Evolutionary conservation across 2,888 invertebrate genomes (phyloP), one percentile per base, ranked within the genome.

Genomic region (Sympetrum striolatum): DNA sequence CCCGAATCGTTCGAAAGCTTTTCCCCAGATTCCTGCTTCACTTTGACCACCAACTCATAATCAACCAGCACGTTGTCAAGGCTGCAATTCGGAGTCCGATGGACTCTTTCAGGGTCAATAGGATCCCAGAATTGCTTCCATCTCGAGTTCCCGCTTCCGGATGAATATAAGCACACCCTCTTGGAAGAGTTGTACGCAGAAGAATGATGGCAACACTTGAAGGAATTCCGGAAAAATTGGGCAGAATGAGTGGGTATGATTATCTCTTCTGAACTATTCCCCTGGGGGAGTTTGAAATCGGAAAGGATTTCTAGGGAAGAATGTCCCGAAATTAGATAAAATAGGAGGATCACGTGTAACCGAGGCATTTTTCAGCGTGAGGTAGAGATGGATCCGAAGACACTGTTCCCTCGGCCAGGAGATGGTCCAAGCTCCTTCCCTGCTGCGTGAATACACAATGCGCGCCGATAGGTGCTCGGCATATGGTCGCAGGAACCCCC

Each of bases 401-500:
- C 37, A 35, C 31, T 53, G 53, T 64, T 86, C 86, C 86, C 22
- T 73, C 31, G 15, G 31, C n/a, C 12, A 25, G 37, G 37, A 86
- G 60, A 58, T 60, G 60, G 60, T 60, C 60, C 86, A 86, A 58
- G 60, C 22, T 48, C 25, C 58, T 82, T 22, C 82, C 58, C 53
- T 82, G 31, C 86, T 86, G 86, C 86, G 86, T 86, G 86, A 37
- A 86, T 86, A 86, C 86, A 86, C 86, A 86, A 86, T 86, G 86
- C 86, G 86, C 86, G 86, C 60, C 35, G 37, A n/a, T 64, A 37
- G 60, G 39, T 86, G 86, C n/a, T 86, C 60, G 60, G 60, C 58
- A 86, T 86, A 86, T 60, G 58, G 86, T 53, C 18, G 60, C 35
- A 82, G 82, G 25, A 86, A 58, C 86, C 86, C n/a, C 60, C n/a